A percentile compares a stretch with the other conserved stretches of the same genome.
phyloP scores from a whole-genome alignment of 2,888 invertebrate genomes.

The Atethmia centrago region DNA sequence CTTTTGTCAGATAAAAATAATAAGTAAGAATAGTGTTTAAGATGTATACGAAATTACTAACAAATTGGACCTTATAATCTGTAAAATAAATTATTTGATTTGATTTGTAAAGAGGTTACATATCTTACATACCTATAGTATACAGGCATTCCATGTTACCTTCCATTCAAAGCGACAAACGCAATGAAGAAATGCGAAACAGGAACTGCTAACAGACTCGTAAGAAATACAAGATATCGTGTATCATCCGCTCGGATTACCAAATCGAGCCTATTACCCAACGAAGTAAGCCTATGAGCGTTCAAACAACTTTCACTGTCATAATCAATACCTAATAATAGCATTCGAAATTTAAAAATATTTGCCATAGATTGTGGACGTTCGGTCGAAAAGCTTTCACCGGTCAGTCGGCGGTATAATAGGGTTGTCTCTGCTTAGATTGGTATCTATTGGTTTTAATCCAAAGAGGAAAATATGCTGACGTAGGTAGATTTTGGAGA shows the following conservation, averaged over 20 bases:
- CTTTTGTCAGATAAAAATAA: too few species aligned
- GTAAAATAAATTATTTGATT: too few species aligned
- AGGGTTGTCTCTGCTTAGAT: slow-evolving; percentile 39
- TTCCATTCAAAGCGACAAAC: neutral
- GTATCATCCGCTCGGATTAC: slow-evolving; percentile 60
- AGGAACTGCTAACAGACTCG: slow-evolving; percentile 51
- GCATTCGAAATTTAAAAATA: slow-evolving; percentile 61
- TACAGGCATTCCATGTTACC: neutral
- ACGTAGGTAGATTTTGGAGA: too few species aligned
- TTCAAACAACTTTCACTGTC: slow-evolving; percentile 65
- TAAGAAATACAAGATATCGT: slow-evolving; percentile 43
- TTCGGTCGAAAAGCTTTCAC: slow-evolving; percentile 63
- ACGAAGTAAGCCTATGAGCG: slow-evolving; percentile 52
- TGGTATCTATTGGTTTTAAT: slow-evolving; percentile 7
- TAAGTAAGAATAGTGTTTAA: too few species aligned
- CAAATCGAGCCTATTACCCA: slow-evolving; percentile 60
- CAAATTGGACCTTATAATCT: too few species aligned
- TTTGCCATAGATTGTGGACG: slow-evolving; percentile 65
- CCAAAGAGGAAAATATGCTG: slow-evolving; percentile 16
- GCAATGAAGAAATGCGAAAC: slow-evolving; percentile 23
- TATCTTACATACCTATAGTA: neutral
- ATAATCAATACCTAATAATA: slow-evolving; percentile 55
- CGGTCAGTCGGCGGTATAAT: slow-evolving; percentile 34
- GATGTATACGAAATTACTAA: too few species aligned
- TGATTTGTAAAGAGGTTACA: too few species aligned